Base-by-base conservation (phyloP, 1,140 invertebrate species). In the Drosophila neocordata region DNA sequence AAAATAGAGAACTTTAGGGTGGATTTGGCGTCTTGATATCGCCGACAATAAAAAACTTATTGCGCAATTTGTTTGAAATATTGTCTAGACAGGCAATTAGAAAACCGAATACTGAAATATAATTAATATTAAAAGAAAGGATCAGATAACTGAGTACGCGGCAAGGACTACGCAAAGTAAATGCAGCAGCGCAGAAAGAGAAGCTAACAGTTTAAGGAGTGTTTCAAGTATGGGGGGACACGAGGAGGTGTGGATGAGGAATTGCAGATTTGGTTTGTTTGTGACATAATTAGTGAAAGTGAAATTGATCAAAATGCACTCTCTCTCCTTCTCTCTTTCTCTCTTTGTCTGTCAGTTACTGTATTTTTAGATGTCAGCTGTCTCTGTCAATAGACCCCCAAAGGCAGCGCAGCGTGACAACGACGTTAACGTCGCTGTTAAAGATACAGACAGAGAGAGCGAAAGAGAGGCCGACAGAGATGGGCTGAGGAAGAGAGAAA, bases 221-320 rank as follows among this genome's bases (percentile, higher is more conserved):
- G 24, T 24, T 24, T 2, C 1, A 18, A n/a, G 15, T 44, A 37
- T 3, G 3, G 11, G n/a, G 12, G 12, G 13, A n/a, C 12, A 11
- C 2, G n/a, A 2, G 37, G n/a, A 38, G 7, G 13, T 13, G 13
- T 13, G 12, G 31, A 37, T 31, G 18, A 12, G n/a, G 56, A 18
- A 22, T 6, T 20, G 37, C 53, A 48, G 38, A 51, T 68, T 73
- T 69, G 52, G 13, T 77, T 77, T 71, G 62, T 65, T 74, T 72
- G 66, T 89, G 84, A 89, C 84, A 89, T 89, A 89, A 89, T 89
- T 88, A 89, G 84, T 83, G 84, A 89, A 89, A 89, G 84, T 78
- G 73, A 89, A 89, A 78, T 69, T 77, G 73, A 82, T 76, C 67
- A 63, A 41, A 67, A n/a, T 68, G 65, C 34, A 34, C 31, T 27